These are phyloP conservation scores for Calephelis perditalis DNA, from an alignment of 2,888 invertebrate genomes.

Conservation along the genomic window DNA sequence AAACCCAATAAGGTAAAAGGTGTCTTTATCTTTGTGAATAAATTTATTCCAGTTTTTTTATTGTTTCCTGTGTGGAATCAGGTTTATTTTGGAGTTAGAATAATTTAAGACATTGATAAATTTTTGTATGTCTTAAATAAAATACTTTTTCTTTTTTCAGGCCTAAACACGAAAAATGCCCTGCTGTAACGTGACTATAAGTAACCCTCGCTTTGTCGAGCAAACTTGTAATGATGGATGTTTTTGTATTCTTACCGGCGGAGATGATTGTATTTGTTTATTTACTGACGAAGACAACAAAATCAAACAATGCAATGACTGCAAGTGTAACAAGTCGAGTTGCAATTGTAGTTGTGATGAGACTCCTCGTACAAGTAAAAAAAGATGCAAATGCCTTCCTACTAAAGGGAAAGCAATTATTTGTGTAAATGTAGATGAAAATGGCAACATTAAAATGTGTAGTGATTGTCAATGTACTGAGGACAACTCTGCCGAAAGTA, in stretches of 20 bases:
- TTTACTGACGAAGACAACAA: conserved; percentile 34
- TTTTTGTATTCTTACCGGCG: conserved; percentile 39
- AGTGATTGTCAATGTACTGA: conserved; percentile 21
- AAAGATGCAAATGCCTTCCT: conserved; percentile 13
- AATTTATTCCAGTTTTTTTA: no score
- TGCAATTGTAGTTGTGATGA: conserved; percentile 27
- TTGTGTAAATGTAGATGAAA: conserved; percentile 31
- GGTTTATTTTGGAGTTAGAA: no score
- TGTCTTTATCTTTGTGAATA: no score
- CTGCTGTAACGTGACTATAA: conserved; percentile 37
- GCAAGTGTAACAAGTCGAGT: conserved; percentile 25
- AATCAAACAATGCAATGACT: conserved; percentile 36
- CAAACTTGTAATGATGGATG: conserved; percentile 32
- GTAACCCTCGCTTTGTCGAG: conserved; percentile 3
- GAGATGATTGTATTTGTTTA: conserved; percentile 38
- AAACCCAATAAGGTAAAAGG: no score
- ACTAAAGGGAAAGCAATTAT: conserved; percentile 26
- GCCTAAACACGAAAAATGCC: conserved; percentile 37
- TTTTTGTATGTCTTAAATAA: no score
- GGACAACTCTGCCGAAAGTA: not conserved
- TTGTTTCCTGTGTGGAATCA: no score
- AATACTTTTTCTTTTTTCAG: no score
- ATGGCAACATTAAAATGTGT: conserved; percentile 31
- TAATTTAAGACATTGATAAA: no score
- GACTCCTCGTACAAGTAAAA: conserved; percentile 3